Evolutionary conservation across 2,113 vertebrate species (phyloP), one percentile per base, ranked within the genome.

Genomic region (Lasiurus borealis): DNA sequence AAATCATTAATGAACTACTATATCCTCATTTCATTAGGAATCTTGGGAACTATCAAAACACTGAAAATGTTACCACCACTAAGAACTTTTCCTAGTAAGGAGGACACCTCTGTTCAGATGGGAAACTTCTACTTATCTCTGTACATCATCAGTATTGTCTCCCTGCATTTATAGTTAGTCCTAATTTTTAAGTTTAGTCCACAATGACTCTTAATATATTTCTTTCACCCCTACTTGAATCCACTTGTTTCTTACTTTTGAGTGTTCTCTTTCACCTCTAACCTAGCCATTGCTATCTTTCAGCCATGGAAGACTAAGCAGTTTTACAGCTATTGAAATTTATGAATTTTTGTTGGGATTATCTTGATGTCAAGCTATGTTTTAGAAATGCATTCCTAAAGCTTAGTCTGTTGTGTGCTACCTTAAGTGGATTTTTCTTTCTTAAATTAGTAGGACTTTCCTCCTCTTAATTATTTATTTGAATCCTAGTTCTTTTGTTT

Each of bases 341-440:
- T 40, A 68, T 1, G 31, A 77, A 48, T 25, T 84, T 71, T 89
- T 85, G 6, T 29, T 57, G 34, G 7, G 2, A 73, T 50, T 54
- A 44, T 48, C 6, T 21, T 93, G 10, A 93, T 76, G 7, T 46
- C 82, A 94, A 8, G 4, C 23, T 85, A 19, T 12, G 44, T 57
- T 96, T 94, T 46, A 90, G 73, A 94, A 92, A 50, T 52, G 23
- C 4, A 25, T 85, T 88, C n/a, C 14, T 80, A 72, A 52, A 78
- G 8, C 62, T 46, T 5, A 91, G n/a, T 10, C 50, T 78, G 3
- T 50, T 85, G 14, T 23, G 8, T 83, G 25, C 62, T n/a, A 64
- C 68, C 91, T 91, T 36, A 90, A 86, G 44, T 12, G 31, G 2
- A 52, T 3, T 87, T 73, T 57, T 76, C 81, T 64, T 54, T 57